phyloP scores from a whole-genome alignment of 1,140 invertebrate genomes.

The Branchinecta lindahli region DNA sequence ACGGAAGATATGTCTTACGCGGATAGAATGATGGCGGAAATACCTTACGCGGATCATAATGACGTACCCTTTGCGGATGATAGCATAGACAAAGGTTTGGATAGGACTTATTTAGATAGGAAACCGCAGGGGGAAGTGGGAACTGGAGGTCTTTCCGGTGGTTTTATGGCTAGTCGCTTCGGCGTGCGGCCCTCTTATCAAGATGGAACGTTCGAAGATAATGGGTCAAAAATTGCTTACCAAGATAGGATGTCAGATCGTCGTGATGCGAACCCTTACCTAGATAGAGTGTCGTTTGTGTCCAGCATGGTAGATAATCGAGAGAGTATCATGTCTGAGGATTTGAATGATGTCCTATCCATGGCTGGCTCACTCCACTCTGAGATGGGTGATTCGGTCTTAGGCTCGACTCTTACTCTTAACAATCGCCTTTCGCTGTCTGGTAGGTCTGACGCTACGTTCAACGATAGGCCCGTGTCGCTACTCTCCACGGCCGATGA shows the following conservation, averaged over 20 bases:
- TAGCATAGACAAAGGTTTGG: too few species aligned
- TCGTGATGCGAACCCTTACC: too few species aligned
- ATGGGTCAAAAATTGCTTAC: too few species aligned
- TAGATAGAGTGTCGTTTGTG: neutral
- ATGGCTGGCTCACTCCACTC: neutral
- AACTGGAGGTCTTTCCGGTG: neutral
- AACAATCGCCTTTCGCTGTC: conserved; percentile 11
- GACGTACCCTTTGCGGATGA: too few species aligned
- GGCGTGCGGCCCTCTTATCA: neutral
- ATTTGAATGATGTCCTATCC: neutral
- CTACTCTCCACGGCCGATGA: neutral
- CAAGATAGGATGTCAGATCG: too few species aligned
- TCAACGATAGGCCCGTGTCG: neutral
- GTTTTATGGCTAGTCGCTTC: neutral
- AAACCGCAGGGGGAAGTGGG: neutral
- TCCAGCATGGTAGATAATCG: neutral
- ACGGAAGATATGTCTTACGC: too few species aligned
- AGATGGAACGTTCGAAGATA: neutral
- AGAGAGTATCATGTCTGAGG: neutral
- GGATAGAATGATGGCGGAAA: too few species aligned
- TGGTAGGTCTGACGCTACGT: neutral
- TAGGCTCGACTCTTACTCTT: conserved; percentile 37
- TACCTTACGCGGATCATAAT: too few species aligned
- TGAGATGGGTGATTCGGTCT: neutral
- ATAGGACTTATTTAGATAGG: too few species aligned